A percentile compares a stretch with the other conserved stretches of the same genome.
phyloP scores from a whole-genome alignment of 2,797 vertebrate species.

The Sarcoramphus papa region DNA sequence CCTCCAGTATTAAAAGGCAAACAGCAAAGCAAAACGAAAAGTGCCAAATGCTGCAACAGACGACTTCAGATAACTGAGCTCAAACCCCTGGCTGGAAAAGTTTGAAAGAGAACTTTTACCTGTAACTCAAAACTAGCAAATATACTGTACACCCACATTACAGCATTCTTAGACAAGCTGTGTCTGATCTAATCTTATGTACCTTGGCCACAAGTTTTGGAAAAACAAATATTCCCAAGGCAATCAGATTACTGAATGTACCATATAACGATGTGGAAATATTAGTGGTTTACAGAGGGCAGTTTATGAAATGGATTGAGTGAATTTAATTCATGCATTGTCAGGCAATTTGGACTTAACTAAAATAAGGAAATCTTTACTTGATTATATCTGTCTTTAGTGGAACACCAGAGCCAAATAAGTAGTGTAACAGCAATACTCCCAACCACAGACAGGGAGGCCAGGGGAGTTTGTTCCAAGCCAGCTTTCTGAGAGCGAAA shows the following conservation, averaged over 20 bases:
- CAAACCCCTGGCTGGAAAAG: neutral
- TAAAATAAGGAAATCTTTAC: conserved; percentile 17
- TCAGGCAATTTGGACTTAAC: neutral
- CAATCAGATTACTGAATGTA: conserved; percentile 46
- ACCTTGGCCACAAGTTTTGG: conserved; percentile 62
- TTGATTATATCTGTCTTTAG: neutral
- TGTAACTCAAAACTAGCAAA: conserved; percentile 28
- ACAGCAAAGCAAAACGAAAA: neutral
- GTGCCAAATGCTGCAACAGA: neutral
- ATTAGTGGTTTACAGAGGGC: conserved; percentile 27
- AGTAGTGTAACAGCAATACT: neutral
- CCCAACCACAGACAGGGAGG: neutral
- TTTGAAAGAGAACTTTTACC: conserved; percentile 16
- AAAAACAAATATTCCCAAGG: conserved; percentile 69
- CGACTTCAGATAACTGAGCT: neutral
- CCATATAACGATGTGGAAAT: conserved; percentile 29
- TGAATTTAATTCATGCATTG: conserved; percentile 12
- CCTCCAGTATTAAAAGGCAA: neutral
- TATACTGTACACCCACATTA: conserved; percentile 23
- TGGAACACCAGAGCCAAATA: neutral
- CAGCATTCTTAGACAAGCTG: conserved; percentile 53
- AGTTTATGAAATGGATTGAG: conserved; percentile 6
- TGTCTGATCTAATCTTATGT: conserved; percentile 67
- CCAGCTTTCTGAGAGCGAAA: neutral
- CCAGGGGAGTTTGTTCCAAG: neutral